Evolutionary conservation across 2,113 vertebrate species (phyloP), one percentile per base, ranked within the genome.

Genomic region (Sinocyclocheilus rhinocerous): DNA sequence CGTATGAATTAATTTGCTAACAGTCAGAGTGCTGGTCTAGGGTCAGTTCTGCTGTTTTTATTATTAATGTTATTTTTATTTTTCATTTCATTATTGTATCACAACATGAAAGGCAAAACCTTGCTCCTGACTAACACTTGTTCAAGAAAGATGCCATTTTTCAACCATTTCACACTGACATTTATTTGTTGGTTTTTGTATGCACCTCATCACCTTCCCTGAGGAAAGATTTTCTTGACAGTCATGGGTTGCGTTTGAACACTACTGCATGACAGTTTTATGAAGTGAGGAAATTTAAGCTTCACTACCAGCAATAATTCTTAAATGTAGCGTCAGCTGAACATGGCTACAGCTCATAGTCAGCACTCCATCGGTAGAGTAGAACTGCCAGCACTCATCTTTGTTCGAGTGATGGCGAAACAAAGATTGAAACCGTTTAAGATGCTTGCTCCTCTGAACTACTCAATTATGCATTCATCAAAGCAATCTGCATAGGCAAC

Each of bases 401-500:
- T 77, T 65, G 57, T n/a, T 76, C 20, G 5, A 20, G 20, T 63
- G 18, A 59, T 36, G 10, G 9, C 52, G 24, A 52, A 86, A 86
- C 61, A 76, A 86, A 29, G 85, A 57, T 24, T 13, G 70, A 82
- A 85, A 85, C 16, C 6, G 2, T 70, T 78, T 33, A 69, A 77
- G 76, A 76, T 82, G 70, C 50, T 42, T 73, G 45, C 16, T n/a
- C 26, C 45, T 26, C 4, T 50, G 70, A 86, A 61, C 70, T 33
- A 50, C 75, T 86, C 45, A 29, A 85, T 89, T 87, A 89, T 89
- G 65, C 86, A 87, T 87, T 85, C 85, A 83, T 73, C 83, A 79
- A 87, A 81, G 84, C 85, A 78, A 63, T 65, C 55, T 76, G 24
- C 69, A 55, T 73, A 42, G 63, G 42, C 76, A 84, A 84, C 78